Base-by-base conservation (phyloP, 2,888 invertebrate species). In the Limenitis camilla region DNA sequence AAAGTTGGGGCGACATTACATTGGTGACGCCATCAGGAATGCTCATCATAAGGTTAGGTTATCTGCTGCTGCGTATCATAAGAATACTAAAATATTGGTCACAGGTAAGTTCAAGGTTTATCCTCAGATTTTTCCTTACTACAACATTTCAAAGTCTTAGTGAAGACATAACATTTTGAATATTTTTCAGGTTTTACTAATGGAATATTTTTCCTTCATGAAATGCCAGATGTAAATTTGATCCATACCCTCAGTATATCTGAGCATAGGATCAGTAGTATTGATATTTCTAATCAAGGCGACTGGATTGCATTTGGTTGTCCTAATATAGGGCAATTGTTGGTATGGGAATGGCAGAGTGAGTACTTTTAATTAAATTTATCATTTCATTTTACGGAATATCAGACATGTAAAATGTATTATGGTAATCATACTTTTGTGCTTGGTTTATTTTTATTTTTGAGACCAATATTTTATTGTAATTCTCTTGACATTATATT, bases 301-400 rank as follows among this genome's bases (percentile, higher is more conserved):
- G 98, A 99, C 72, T 99, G 99, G 99, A 92, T 99, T 60, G 98
- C 96, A 0, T 82, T 99, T 38, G 99, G 96, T 0, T 96, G 97
- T 66, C 91, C 93, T 0, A 91, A 92, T 47, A 88, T 94, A n/a
- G 98, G 98, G 0, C 98, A 99, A 73, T 84, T 99, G 44, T 81
- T 99, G 19, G 99, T 99, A 1, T 99, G 99, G 98, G 99, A 99
- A 83, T 99, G 99, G 99, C 97, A 98, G 85, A 98, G 98, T 90
- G 69, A 85, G 81, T 56, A 19, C 7, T 36, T 36, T 31, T 49
- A 36, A 50, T 19, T 31, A 31, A 32, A 42, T n/a, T n/a, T n/a
- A n/a, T n/a, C n/a, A n/a, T n/a, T n/a, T n/a, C n/a, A n/a, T n/a
- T n/a, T n/a, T n/a, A n/a, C n/a, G n/a, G n/a, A n/a, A n/a, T n/a